Percentiles rank a stretch among this genome's conserved stretches.
Evolutionary conservation across 1,140 invertebrate genomes (phyloP).

Genomic region (Listronotus bonariensis): DNA sequence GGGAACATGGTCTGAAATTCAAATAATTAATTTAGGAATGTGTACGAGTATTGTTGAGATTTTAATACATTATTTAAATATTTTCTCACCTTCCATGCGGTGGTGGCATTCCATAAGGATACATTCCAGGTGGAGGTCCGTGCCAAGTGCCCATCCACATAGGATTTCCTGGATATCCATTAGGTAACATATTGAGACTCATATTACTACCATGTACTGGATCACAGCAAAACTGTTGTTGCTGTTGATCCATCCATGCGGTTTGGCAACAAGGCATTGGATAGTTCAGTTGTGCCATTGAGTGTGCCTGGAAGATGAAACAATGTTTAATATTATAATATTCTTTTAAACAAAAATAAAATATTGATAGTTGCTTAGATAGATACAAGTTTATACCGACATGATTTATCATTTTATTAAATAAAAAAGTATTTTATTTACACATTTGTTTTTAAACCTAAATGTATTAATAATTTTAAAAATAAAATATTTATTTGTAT

Average conservation of each 20-base stretch:
- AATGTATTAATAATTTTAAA: too few species aligned
- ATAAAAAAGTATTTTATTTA: too few species aligned
- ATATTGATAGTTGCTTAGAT: neutral
- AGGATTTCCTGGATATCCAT: constrained; percentile 50
- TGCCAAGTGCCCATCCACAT: constrained; percentile 60
- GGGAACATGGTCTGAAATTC: constrained; percentile 58
- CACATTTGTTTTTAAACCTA: too few species aligned
- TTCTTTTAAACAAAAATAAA: constrained; percentile 11
- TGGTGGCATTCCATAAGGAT: constrained; percentile 54
- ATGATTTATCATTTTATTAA: too few species aligned
- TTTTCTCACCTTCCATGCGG: constrained; percentile 51
- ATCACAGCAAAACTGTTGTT: constrained; percentile 41
- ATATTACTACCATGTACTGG: constrained; percentile 67
- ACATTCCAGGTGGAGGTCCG: constrained; percentile 56
- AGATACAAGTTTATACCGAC: too few species aligned
- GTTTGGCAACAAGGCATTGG: constrained; percentile 61
- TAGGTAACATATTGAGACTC: constrained; percentile 64
- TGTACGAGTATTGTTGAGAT: too few species aligned
- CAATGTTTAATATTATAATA: too few species aligned
- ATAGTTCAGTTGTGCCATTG: constrained; percentile 70
- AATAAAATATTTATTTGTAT: too few species aligned
- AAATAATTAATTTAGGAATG: too few species aligned
- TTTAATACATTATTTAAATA: neutral
- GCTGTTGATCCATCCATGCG: constrained; percentile 53
- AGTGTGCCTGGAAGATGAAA: constrained; percentile 64